A percentile compares a stretch with the other conserved stretches of the same genome.
phyloP scores from a whole-genome alignment of 2,888 invertebrate genomes.

The Nasonovia ribisnigri region DNA sequence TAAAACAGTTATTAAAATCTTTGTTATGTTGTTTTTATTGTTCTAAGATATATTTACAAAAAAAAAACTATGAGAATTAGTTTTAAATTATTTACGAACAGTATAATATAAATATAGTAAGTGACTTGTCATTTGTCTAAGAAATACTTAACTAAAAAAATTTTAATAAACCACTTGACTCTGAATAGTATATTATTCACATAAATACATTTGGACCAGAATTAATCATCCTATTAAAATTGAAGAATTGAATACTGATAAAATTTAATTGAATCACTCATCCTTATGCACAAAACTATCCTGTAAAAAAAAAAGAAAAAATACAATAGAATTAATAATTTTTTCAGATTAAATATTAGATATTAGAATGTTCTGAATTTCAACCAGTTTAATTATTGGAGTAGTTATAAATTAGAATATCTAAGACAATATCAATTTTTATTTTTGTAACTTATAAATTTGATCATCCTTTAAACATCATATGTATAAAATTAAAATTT shows the following conservation, averaged over 20 bases:
- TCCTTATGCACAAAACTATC: constrained; percentile 3
- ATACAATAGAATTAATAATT: background rate
- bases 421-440: background rate
- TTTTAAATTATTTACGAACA: constrained; percentile 16
- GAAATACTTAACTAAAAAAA: constrained; percentile 33
- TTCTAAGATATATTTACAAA: constrained; percentile 39
- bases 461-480: background rate
- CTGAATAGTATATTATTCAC: constrained; percentile 26
- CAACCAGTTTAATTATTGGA: background rate
- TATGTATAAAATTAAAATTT: background rate
- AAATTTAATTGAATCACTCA: background rate
- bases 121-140: background rate
- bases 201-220: constrained; percentile 17
- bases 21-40: constrained; percentile 6
- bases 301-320: constrained; percentile 35
- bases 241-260: constrained; percentile 32
- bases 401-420: background rate
- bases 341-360: background rate
- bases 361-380: background rate
- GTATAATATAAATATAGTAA: constrained; percentile 34
- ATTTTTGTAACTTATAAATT: background rate
- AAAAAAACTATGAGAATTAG: constrained; percentile 22
- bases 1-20: background rate
- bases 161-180: background rate
- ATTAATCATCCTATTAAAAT: background rate